phyloP scores from a whole-genome alignment of 1,140 invertebrate species.

The Danaus melanippus region DNA sequence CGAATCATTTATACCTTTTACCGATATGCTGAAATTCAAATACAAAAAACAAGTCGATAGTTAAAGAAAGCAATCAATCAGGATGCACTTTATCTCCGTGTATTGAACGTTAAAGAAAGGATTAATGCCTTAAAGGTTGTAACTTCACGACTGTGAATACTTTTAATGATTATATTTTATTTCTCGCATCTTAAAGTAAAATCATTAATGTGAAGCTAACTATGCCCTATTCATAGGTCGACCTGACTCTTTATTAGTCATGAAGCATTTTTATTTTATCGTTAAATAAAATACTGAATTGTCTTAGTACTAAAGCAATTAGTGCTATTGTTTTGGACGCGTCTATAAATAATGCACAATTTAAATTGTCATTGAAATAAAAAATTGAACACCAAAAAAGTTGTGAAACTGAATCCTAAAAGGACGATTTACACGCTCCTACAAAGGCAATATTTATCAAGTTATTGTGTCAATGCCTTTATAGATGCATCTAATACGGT shows the following conservation, averaged over 20 bases:
- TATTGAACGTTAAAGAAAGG: conserved; percentile 21
- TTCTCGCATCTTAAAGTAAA: conserved; percentile 27
- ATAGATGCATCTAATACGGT: conserved; percentile 46
- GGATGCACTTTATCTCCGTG: conserved; percentile 17
- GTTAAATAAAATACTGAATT: no score
- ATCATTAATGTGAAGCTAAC: conserved; percentile 27
- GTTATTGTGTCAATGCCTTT: conserved; percentile 45
- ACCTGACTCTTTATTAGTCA: conserved; percentile 16
- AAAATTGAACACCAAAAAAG: conserved; percentile 5
- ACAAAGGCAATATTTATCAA: conserved; percentile 48
- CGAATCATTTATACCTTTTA: conserved; percentile 4
- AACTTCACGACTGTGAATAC: conserved; percentile 26
- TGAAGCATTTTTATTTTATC: not conserved
- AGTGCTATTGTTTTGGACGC: not conserved
- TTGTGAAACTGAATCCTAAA: conserved; percentile 5
- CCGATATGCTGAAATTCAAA: no score
- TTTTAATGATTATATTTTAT: conserved; percentile 38
- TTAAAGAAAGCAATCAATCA: conserved; percentile 18
- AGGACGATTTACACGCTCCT: conserved; percentile 21
- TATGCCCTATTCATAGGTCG: conserved; percentile 26
- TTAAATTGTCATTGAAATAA: conserved; percentile 1
- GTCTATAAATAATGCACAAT: not conserved
- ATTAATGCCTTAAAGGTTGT: conserved; percentile 30
- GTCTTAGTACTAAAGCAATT: no score
- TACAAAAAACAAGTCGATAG: conserved; percentile 10